Conservation (phyloP, 2,113 vertebrate genomes). For the Carollia perspicillata region DNA sequence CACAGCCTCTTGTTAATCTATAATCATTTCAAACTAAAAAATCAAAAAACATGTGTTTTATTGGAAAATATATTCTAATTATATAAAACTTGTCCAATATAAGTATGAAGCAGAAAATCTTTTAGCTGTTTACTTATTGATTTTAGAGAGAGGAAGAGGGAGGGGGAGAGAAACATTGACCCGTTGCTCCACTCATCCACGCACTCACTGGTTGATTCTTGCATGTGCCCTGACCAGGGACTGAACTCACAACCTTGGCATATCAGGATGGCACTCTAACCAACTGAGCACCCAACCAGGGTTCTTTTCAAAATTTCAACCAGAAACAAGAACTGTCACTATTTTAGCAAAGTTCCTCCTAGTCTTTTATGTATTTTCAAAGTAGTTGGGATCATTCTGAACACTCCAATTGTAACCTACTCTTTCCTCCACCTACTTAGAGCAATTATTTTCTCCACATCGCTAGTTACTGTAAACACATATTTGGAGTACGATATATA, state of each 20-base stretch:
- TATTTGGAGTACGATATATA: background rate
- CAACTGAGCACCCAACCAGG: too few relatives aligned
- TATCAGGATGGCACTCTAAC: too few relatives aligned
- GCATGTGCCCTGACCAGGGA: too few relatives aligned
- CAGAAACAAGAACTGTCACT: background rate
- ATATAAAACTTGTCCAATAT: background rate
- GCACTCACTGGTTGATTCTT: too few relatives aligned
- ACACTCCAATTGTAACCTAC: background rate
- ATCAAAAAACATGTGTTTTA: background rate
- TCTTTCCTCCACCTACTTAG: background rate
- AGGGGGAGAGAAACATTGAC: too few relatives aligned
- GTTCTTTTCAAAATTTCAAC: background rate
- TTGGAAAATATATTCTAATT: background rate
- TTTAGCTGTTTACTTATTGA: too few relatives aligned
- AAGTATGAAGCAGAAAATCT: background rate
- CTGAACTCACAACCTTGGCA: too few relatives aligned
- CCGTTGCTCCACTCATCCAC: too few relatives aligned
- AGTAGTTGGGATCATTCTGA: background rate
- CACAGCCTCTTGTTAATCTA: background rate
- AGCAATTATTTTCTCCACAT: background rate
- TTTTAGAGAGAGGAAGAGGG: too few relatives aligned
- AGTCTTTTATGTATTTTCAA: background rate
- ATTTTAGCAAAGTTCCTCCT: background rate
- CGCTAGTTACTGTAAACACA: background rate
- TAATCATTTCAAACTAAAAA: background rate